Evolutionary conservation across 2,888 invertebrate genomes (phyloP), one percentile per base, ranked within the genome.

Genomic region (Resseliella maxima): DNA sequence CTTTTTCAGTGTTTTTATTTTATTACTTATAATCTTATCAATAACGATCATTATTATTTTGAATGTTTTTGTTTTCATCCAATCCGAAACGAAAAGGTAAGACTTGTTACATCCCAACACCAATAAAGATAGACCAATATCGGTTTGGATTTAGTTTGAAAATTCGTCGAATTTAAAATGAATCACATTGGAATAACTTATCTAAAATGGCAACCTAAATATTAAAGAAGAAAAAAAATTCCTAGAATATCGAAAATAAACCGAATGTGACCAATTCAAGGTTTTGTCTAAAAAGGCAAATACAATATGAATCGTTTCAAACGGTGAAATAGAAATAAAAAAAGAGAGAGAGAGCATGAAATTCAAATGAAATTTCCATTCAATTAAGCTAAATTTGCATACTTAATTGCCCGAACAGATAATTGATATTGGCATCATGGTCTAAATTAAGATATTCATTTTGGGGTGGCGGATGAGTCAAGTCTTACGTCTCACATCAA

Each of bases 111-210:
- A 12, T 8, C 5, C 41, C 41, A 41, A 5, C 41, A n/a, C n/a
- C n/a, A n/a, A n/a, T n/a, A n/a, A n/a, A n/a, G n/a, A n/a, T n/a
- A n/a, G n/a, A n/a, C n/a, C n/a, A 41, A 41, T 41, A 41, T 41
- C 41, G 6, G 12, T 41, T n/a, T n/a, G n/a, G n/a, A 50, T 10
- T 18, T 21, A 21, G n/a, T 50, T 21, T 50, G 50, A 24, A 59
- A n/a, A 59, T 59, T 59, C 59, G n/a, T 12, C 59, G 59, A 59
- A 59, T 59, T 59, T 24, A 18, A 59, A 59, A 59, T 50, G 24
- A n/a, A 59, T 59, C 59, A 59, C 59, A 59, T 24, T n/a, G 3
- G 59, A 59, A 3, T n/a, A 59, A 59, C 59, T 59, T 59, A 59
- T 59, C 59, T 59, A 59, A 50, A 59, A 59, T 59, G 59, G 59